Percentiles rank a stretch among this genome's conserved stretches.
phyloP scores from a whole-genome alignment of 2,888 invertebrate genomes.

The Lutraria lutraria region DNA sequence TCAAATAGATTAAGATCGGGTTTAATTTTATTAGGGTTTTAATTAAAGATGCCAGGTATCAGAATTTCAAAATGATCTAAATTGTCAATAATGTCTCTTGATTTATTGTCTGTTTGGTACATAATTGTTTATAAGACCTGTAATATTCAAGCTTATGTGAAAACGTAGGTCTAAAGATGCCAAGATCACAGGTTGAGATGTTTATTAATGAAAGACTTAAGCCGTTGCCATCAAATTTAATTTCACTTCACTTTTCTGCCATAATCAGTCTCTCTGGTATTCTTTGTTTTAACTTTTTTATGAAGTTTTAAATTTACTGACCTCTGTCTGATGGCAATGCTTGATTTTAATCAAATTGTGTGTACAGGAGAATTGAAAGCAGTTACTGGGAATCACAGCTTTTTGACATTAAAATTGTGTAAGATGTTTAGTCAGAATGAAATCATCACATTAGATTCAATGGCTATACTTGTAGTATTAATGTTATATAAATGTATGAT shows the following conservation, averaged over 20 bases:
- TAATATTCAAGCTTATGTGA: no score
- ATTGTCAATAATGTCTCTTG: no score
- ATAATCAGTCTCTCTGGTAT: background rate
- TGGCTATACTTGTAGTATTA: background rate
- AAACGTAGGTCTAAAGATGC: no score
- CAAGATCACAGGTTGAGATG: background rate
- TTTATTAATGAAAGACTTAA: background rate
- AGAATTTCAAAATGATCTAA: no score
- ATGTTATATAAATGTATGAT: background rate
- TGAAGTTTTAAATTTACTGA: background rate
- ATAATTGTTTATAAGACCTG: no score
- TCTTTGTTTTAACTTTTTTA: background rate
- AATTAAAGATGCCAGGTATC: no score
- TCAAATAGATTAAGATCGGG: no score
- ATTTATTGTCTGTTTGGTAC: no score
- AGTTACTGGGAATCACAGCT: background rate
- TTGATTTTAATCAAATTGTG: background rate
- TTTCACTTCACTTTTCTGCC: background rate
- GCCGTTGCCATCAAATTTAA: background rate
- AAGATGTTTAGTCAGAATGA: background rate
- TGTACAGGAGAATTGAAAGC: background rate
- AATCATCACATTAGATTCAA: background rate
- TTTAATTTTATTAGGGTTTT: no score
- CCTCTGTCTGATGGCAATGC: conserved; percentile 3
- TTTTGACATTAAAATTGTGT: background rate